Evolutionary conservation across 2,797 vertebrate genomes (phyloP), one percentile per base, ranked within the genome.

Genomic region (Melanotaenia trifasciata): DNA sequence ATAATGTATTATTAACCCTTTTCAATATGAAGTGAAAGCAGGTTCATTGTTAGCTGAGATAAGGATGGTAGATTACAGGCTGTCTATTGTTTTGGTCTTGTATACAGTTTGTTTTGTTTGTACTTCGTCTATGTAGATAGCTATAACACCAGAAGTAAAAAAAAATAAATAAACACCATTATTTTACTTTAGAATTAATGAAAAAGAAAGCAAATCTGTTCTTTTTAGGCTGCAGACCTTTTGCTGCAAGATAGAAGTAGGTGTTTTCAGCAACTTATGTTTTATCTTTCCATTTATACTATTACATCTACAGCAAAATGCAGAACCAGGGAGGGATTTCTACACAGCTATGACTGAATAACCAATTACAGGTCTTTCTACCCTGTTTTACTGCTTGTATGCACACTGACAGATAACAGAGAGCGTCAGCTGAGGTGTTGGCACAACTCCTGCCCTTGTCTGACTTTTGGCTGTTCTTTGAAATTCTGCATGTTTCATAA

Each of bases 301-400:
- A 16, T 54, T 14, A 26, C 1, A 54, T 8, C 62, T 53, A 74
- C 70, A 72, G 80, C 70, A 61, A 57, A 59, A 67, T 64, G 75
- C 74, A 82, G 69, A 80, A 65, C 60, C 67, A 38, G 43, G 51
- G 56, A 64, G 51, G 71, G 56, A 83, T 70, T 68, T 69, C 60
- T 78, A 84, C 73, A 70, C 68, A 4, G 74, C 1, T 81, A 78
- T 86, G 83, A 90, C 64, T 79, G 75, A 87, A 69, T 66, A 80
- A 85, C 83, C 87, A 76, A 79, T 89, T 88, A 81, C 76, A 66
- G 74, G 63, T 80, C 74, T 71, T 86, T 86, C 72, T 79, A 72
- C 66, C 69, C 56, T 84, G 81, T 87, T 83, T 83, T 82, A 64
- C 75, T 80, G 83, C 70, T 16, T 72, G 70, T 67, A 54, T 79